Evolutionary conservation across 2,797 vertebrate genomes (phyloP), one percentile per base, ranked within the genome.

Genomic region (Australoheros facetus): DNA sequence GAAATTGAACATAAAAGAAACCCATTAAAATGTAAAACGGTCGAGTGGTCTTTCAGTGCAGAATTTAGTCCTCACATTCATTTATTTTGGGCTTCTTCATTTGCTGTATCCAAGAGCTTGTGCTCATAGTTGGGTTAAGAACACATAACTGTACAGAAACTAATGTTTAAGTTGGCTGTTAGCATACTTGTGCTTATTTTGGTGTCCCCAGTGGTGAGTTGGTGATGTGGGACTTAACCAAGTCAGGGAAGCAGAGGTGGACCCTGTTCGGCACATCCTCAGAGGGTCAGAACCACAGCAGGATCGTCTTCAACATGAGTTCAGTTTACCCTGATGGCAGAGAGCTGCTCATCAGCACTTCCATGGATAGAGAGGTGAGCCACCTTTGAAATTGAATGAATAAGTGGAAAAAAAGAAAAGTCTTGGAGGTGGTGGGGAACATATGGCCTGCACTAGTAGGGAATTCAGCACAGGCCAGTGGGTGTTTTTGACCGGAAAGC

Each of bases 271-370:
- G 98, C 69, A 77, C 95, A 1, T 94, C 95, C 0, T 93, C 96
- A 0, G 98, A 99, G 64, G 96, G 97, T 58, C 98, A 98, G 77
- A 98, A 97, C 84, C 98, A 99, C 90, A 97, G 94, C 81, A 93
- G 98, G 6, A 99, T 99, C 59, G 95, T 98, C 73, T 99, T 99
- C 95, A 99, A 98, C 87, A 92, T 97, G 84, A 97, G 95, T 78
- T 96, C 96, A 0, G 83, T 97, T 55, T 82, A 84, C 13, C 87
- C 85, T 70, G 96, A 93, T 30, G 85, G 89, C 88, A 93, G 59
- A n/a, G 93, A 97, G 76, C 93, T 98, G 34, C 95, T 99, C 30
- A 79, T 98, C 86, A 98, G 97, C 89, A 98, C 96, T 48, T 98
- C 97, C 71, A 98, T 99, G 96, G 97, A 98, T 88, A 66, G 96